These are phyloP conservation scores for Lamprologus sp. DNA, from an alignment of 2,113 vertebrate species.

Conservation along the genomic window DNA sequence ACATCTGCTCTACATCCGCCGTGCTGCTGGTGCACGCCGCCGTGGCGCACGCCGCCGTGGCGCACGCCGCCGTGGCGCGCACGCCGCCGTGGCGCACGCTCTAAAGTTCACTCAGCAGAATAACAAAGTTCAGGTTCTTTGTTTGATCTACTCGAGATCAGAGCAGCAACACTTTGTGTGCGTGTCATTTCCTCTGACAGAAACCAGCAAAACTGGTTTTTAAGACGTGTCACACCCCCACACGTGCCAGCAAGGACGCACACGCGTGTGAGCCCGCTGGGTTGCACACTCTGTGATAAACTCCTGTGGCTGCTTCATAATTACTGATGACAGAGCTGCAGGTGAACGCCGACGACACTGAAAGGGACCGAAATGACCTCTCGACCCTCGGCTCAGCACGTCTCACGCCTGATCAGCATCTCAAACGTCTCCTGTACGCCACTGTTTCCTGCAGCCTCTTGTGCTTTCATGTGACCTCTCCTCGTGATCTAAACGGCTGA, in stretches of 20 bases:
- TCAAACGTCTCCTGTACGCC: neutral
- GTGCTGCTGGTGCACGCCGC: neutral
- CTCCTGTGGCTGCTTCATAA: neutral
- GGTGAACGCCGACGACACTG: neutral
- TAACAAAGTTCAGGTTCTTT: neutral
- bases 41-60: neutral
- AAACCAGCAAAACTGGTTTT: neutral
- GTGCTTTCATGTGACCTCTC: neutral
- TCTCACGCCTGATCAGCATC: neutral
- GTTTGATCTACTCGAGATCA: neutral
- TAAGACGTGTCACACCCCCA: neutral
- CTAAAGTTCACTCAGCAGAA: neutral
- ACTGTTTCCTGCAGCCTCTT: neutral
- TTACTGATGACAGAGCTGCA: neutral
- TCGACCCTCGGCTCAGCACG: neutral
- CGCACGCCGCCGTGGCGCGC: neutral
- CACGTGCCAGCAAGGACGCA: neutral
- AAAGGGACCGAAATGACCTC: neutral
- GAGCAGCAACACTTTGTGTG: neutral
- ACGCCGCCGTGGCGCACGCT: no score
- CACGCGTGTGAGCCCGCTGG: neutral
- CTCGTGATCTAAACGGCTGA: neutral
- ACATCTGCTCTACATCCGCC: neutral
- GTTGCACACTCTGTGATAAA: neutral
- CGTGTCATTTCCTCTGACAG: neutral